Evolutionary conservation across 2,113 vertebrate genomes (phyloP).

Genomic region (Mola mola): DNA sequence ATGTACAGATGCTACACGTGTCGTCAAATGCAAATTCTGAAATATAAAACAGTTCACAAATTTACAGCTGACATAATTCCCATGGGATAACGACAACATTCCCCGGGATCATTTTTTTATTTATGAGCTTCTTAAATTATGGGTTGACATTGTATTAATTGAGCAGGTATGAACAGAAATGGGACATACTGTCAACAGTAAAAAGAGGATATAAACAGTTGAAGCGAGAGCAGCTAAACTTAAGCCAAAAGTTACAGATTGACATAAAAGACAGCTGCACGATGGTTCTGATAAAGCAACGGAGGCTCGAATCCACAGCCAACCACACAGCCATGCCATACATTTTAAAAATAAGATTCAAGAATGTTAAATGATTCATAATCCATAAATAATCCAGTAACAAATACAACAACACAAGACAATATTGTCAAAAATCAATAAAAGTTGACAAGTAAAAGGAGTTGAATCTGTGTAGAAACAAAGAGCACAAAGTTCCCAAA

Average conservation of each 20-base stretch:
- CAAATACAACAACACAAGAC: slow-evolving; percentile 32
- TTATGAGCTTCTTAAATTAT: slow-evolving; percentile 36
- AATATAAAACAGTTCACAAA: no score
- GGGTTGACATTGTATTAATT: no score
- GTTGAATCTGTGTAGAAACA: neutral
- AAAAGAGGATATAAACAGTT: slow-evolving; percentile 32
- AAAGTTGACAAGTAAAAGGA: no score
- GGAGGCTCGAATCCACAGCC: neutral
- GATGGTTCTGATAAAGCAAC: neutral
- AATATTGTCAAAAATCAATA: slow-evolving; percentile 13
- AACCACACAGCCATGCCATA: slow-evolving; percentile 5
- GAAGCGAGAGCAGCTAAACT: no score
- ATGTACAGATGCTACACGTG: no score
- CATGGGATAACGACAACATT: neutral
- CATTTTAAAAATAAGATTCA: slow-evolving; percentile 26
- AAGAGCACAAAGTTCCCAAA: neutral
- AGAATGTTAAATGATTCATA: slow-evolving; percentile 35
- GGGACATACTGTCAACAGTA: slow-evolving; percentile 33
- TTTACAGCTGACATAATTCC: no score
- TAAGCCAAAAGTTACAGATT: neutral
- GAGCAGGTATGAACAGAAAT: slow-evolving; percentile 33
- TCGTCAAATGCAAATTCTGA: no score
- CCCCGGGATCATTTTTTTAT: slow-evolving; percentile 26
- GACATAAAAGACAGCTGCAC: neutral
- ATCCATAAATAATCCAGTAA: slow-evolving; percentile 37